Base-by-base conservation (phyloP, 2,797 vertebrate species). In the Buphagus erythrorhynchus region DNA sequence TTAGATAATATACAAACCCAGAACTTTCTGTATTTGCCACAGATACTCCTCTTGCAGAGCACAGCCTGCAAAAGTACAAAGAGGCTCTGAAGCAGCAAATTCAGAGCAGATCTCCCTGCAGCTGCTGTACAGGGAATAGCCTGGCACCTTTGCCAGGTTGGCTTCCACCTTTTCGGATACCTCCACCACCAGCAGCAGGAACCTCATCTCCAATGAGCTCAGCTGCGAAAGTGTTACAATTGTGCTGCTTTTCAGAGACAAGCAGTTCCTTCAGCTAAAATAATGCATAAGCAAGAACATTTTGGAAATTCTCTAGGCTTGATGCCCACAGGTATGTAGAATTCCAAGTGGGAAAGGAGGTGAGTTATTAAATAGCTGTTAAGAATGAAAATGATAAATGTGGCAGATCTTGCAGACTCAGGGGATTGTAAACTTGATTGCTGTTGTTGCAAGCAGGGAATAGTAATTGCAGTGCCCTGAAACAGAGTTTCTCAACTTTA, bases 331-430 rank as follows among this genome's bases (percentile, higher is more conserved):
- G 81, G 83, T 79, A 48, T 8, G n/a, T 49, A 45, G n/a, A 88
- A 94, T 86, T 95, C 77, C 55, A 82, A 86, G 67, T 26, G 22
- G 65, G 85, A 92, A 88, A 77, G 67, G 67, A 73, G 87, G 62
- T 74, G 89, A 92, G 91, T 92, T 96, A 97, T 96, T 97, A 96
- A 96, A 92, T 79, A 84, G 92, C 78, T 79, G 80, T 92, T 95
- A 90, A 91, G 89, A 93, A 95, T 77, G 83, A 96, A 96, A 97
- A 96, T 95, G 91, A 97, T 91, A 93, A 96, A 96, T 95, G 89
- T 5, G 1, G 81, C 90, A 92, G 82, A 95, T 93, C 85, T 76
- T 88, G 85, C 73, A 55, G 69, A 92, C 89, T 95, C 93, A 33
- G 93, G 94, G 87, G 74, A 93, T n/a, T 86, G 55, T 48, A 86